Evolutionary conservation across 2,797 vertebrate genomes (phyloP).

Genomic region (Alexandromys oeconomus): DNA sequence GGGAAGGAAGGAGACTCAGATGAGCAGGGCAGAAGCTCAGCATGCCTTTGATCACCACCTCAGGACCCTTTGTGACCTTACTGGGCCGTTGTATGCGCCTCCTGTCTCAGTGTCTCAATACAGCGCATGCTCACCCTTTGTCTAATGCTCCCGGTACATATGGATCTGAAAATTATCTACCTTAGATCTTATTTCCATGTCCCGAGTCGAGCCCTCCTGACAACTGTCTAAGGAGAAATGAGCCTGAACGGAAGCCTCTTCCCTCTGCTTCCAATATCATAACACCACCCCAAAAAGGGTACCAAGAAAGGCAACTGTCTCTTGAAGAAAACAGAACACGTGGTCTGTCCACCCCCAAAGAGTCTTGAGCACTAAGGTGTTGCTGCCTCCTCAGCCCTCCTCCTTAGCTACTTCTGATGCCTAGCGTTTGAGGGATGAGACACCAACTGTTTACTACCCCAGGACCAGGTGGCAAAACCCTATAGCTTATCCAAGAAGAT

Average conservation of each 20-base stretch:
- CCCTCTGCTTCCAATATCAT: not conserved
- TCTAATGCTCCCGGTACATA: not conserved
- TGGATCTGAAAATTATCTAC: not conserved
- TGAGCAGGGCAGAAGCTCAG: conserved; percentile 47
- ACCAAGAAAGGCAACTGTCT: not conserved
- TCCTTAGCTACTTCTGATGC: not conserved
- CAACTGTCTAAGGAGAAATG: not conserved
- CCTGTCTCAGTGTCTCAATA: not conserved
- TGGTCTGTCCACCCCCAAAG: not conserved
- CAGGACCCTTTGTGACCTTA: conserved; percentile 18
- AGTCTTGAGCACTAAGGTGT: conserved; percentile 4
- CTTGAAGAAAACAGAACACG: not conserved
- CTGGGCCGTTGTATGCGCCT: not conserved
- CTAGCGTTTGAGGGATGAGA: conserved; percentile 32
- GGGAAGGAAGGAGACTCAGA: conserved; percentile 65
- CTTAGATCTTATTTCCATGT: not conserved
- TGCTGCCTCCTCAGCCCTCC: not conserved
- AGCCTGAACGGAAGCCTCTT: not conserved
- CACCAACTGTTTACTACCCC: conserved; percentile 48
- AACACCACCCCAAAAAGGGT: not conserved
- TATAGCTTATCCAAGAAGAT: conserved; percentile 37
- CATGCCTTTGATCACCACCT: conserved; percentile 13
- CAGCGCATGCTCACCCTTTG: not conserved
- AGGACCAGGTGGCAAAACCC: conserved; percentile 53
- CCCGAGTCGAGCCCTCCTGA: not conserved